Percentiles rank a stretch among this genome's conserved stretches.
These are phyloP conservation scores for Ameiurus melas DNA, from an alignment of 2,113 vertebrate species.

Conservation along the genomic window DNA sequence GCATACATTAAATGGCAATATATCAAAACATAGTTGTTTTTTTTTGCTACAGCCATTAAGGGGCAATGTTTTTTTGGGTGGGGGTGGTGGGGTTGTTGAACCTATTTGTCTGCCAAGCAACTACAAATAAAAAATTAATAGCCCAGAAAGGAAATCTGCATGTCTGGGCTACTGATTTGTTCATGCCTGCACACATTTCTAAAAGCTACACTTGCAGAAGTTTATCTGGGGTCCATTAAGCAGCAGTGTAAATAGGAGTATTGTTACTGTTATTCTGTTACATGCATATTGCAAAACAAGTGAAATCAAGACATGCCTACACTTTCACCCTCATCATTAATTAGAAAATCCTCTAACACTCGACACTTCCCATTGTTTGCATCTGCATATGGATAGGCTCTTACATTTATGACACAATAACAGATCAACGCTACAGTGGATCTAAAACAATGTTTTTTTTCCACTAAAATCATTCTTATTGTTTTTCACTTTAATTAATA, in stretches of 20 bases:
- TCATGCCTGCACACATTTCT: background rate
- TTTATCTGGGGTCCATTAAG: background rate
- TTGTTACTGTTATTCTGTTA: background rate
- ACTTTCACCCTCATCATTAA: background rate
- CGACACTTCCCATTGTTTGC: background rate
- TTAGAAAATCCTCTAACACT: background rate
- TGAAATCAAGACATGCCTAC: background rate
- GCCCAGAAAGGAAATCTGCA: background rate
- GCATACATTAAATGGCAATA: background rate
- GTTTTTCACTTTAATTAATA: too few relatives aligned
- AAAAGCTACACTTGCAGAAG: conserved; percentile 1
- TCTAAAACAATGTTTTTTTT: too few relatives aligned
- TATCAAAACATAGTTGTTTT: background rate
- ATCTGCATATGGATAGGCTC: background rate
- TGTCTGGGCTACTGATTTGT: background rate
- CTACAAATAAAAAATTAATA: background rate
- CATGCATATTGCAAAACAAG: background rate
- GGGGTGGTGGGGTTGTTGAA: background rate
- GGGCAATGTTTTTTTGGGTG: background rate
- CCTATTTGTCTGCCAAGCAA: background rate
- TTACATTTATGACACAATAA: background rate
- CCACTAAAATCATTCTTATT: too few relatives aligned
- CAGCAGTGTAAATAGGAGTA: background rate
- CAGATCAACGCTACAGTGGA: too few relatives aligned
- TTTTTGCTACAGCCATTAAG: background rate